phyloP scores from a whole-genome alignment of 2,888 invertebrate species.

The Yponomeuta sedellus region DNA sequence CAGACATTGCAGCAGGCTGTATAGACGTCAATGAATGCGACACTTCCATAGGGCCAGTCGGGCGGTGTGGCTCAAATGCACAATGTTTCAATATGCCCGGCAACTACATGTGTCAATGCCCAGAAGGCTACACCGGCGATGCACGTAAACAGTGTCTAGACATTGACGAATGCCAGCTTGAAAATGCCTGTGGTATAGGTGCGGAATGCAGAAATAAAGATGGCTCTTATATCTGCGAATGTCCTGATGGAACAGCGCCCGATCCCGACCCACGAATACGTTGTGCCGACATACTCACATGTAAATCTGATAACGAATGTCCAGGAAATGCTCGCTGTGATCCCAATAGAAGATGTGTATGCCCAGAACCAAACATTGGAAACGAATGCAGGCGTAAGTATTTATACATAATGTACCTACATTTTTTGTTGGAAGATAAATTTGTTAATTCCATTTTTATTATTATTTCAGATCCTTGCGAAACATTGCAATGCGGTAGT shows the following conservation, averaged over 20 bases:
- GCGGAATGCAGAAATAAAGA: slow-evolving; percentile 87
- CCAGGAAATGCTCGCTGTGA: slow-evolving; percentile 94
- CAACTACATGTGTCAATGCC: slow-evolving; percentile 87
- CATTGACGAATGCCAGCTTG: slow-evolving; percentile 86
- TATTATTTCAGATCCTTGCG: slow-evolving; percentile 87
- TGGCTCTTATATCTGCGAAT: slow-evolving; percentile 87
- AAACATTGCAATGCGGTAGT: slow-evolving; percentile 87
- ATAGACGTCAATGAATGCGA: slow-evolving; percentile 96
- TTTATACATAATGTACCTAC: not conserved
- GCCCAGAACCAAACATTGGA: slow-evolving; percentile 93
- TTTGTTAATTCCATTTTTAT: not conserved
- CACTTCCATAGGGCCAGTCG: slow-evolving; percentile 82
- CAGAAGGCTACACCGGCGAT: slow-evolving; percentile 90
- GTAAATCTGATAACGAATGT: slow-evolving; percentile 85
- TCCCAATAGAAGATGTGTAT: slow-evolving; percentile 84
- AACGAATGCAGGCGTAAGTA: slow-evolving; percentile 93
- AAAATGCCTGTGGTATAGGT: slow-evolving; percentile 85
- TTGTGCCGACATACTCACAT: slow-evolving; percentile 89
- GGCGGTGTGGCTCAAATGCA: slow-evolving; percentile 90
- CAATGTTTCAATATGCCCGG: slow-evolving; percentile 88
- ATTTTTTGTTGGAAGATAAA: no score
- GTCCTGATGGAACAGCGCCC: slow-evolving; percentile 87
- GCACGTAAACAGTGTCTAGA: slow-evolving; percentile 88
- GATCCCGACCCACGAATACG: slow-evolving; percentile 89
- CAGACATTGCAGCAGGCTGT: slow-evolving; percentile 92